Evolutionary conservation across 2,888 invertebrate genomes (phyloP), one percentile per base, ranked within the genome.

Genomic region (Allophyes oxyacanthae): DNA sequence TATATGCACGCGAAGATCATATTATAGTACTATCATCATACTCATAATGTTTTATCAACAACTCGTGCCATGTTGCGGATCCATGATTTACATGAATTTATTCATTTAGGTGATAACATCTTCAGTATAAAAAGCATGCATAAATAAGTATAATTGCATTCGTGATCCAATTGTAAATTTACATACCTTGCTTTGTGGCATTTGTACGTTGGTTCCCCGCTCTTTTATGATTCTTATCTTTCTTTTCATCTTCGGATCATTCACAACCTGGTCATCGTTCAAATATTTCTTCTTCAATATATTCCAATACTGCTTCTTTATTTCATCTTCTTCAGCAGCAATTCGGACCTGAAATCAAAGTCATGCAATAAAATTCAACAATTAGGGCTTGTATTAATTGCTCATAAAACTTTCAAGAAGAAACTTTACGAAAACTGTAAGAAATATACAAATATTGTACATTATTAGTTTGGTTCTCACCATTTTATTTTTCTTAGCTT

Each of bases 221-320:
- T 92, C 91, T 66, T 88, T 91, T 50, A 94, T 91, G 25, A 93
- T 90, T 64, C 89, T 80, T 38, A 93, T 75, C 73, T 92, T 92
- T 65, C 92, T 85, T 38, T 74, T 80, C 25, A 89, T 66, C 53
- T 81, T 84, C 5, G 83, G 68, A 51, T 91, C 86, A 36, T 81
- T 81, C 28, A 71, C 53, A n/a, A 75, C 34, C 43, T 75, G 64
- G 20, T 70, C 72, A 13, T 88, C 73, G 38, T 74, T 77, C 33
- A 88, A 75, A 77, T 91, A 93, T 77, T 91, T 91, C 32, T 82
- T 87, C 73, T 92, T 93, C 34, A 94, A 56, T 59, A 90, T 86
- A 41, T 85, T 85, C 93, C 93, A 93, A 72, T 93, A 94, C 52
- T 90, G 86, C 52, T 89, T 92, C 54, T 93, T 94, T 37, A 92